phyloP scores from a whole-genome alignment of 1,140 invertebrate species.

The Magallana angulata region DNA sequence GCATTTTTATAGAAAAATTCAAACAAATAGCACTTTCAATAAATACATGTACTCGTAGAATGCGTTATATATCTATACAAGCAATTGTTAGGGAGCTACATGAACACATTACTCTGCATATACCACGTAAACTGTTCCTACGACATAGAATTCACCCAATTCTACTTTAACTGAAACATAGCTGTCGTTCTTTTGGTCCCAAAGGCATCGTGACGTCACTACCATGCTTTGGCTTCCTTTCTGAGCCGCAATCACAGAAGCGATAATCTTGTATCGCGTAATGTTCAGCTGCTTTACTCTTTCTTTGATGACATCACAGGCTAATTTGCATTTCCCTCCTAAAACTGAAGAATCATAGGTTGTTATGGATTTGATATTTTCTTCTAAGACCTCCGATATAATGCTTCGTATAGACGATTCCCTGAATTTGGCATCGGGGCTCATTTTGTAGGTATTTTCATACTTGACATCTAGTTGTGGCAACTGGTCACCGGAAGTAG shows the following conservation, averaged over 20 bases:
- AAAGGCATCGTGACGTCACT: conserved; percentile 74
- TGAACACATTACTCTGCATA: conserved; percentile 71
- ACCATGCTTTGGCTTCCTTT: conserved; percentile 69
- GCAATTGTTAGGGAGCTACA: not conserved
- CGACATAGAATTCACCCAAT: conserved; percentile 67
- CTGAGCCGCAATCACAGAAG: conserved; percentile 71
- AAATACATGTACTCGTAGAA: not conserved
- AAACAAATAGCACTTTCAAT: not conserved
- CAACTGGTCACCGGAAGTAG: conserved; percentile 49
- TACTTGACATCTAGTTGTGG: conserved; percentile 59
- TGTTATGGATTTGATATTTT: conserved; percentile 64
- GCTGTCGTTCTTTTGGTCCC: conserved; percentile 76
- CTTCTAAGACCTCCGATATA: conserved; percentile 65
- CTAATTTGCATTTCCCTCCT: conserved; percentile 62
- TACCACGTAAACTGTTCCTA: conserved; percentile 75
- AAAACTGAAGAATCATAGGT: conserved; percentile 61
- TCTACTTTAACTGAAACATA: conserved; percentile 68
- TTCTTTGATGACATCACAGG: conserved; percentile 73
- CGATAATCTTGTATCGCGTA: conserved; percentile 74
- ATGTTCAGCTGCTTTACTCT: conserved; percentile 68
- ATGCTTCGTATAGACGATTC: conserved; percentile 63
- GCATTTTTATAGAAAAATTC: too few species aligned
- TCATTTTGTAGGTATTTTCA: conserved; percentile 74
- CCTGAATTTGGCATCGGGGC: conserved; percentile 67
- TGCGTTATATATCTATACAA: not conserved